Conservation (phyloP, 2,888 invertebrate species). For the Nysson spinosus region DNA sequence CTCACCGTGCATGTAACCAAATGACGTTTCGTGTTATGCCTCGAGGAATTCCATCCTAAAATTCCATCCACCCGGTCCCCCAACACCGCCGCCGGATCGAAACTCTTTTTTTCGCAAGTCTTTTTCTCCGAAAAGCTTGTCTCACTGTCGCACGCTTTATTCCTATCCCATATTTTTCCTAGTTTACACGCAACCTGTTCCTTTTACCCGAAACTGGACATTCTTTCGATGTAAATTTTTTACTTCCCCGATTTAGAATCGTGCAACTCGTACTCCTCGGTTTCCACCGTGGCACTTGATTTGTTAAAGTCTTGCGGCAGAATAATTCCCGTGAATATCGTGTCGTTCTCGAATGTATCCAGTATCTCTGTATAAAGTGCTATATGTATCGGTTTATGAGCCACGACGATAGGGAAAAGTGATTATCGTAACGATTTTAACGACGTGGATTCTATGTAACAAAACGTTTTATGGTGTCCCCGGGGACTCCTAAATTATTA, state of each 20-base stretch:
- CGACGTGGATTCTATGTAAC: slow-evolving; percentile 11
- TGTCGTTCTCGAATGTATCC: too few relatives aligned
- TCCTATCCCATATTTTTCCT: slow-evolving; percentile 49
- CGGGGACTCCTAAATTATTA: slow-evolving; percentile 48
- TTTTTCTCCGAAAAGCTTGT: slow-evolving; percentile 9
- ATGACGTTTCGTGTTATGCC: slow-evolving; percentile 43
- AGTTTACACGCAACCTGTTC: slow-evolving; percentile 38
- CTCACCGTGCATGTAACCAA: slow-evolving; percentile 28
- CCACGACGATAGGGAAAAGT: slow-evolving; percentile 15
- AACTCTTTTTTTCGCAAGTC: slow-evolving; percentile 3
- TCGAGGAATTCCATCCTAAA: slow-evolving; percentile 47
- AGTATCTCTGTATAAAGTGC: too few relatives aligned
- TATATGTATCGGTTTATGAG: too few relatives aligned
- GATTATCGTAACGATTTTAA: slow-evolving; percentile 36
- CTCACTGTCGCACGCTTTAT: slow-evolving; percentile 30
- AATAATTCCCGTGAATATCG: too few relatives aligned
- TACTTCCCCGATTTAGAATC: slow-evolving; percentile 8
- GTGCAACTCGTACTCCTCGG: background rate
- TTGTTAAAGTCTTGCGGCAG: too few relatives aligned
- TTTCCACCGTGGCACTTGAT: background rate
- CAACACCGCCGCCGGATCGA: too few relatives aligned
- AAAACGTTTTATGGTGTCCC: slow-evolving; percentile 6
- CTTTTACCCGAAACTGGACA: background rate
- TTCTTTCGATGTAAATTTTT: slow-evolving; percentile 20
- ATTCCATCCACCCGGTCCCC: slow-evolving; percentile 26